Conservation (phyloP, 2,888 invertebrate genomes). For the Machimus rusticus region DNA sequence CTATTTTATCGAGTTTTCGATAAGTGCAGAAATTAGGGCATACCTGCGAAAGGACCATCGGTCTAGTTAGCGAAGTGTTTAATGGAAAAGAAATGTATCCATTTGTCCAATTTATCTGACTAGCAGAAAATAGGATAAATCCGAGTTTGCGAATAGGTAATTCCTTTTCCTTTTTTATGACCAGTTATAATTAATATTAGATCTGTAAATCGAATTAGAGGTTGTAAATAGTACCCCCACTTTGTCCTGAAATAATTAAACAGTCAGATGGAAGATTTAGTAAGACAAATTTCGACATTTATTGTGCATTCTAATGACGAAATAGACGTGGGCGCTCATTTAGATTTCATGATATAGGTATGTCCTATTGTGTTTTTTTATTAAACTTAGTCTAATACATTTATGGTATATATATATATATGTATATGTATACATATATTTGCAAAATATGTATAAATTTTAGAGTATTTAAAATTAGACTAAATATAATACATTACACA, state of each 20-base stretch:
- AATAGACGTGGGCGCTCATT: not conserved
- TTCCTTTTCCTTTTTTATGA: not conserved
- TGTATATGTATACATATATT: too few relatives aligned
- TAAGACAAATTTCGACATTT: not conserved
- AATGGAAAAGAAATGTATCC: not conserved
- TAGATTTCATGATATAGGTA: not conserved
- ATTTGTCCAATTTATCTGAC: not conserved
- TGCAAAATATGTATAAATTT: too few relatives aligned
- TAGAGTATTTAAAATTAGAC: too few relatives aligned
- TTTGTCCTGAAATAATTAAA: not conserved
- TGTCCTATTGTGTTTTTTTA: not conserved
- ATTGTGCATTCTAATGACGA: not conserved
- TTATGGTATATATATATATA: too few relatives aligned
- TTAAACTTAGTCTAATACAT: too few relatives aligned
- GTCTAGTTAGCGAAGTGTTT: not conserved
- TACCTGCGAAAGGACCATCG: not conserved
- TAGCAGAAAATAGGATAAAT: not conserved
- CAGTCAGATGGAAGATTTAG: not conserved
- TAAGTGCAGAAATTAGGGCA: not conserved
- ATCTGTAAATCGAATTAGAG: not conserved
- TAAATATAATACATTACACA: too few relatives aligned
- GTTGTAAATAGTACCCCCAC: not conserved
- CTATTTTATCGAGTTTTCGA: not conserved
- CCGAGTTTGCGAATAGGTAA: not conserved
- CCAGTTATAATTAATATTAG: not conserved